Conservation (phyloP, 2,888 invertebrate species). For the Steinernema scapterisci region DNA sequence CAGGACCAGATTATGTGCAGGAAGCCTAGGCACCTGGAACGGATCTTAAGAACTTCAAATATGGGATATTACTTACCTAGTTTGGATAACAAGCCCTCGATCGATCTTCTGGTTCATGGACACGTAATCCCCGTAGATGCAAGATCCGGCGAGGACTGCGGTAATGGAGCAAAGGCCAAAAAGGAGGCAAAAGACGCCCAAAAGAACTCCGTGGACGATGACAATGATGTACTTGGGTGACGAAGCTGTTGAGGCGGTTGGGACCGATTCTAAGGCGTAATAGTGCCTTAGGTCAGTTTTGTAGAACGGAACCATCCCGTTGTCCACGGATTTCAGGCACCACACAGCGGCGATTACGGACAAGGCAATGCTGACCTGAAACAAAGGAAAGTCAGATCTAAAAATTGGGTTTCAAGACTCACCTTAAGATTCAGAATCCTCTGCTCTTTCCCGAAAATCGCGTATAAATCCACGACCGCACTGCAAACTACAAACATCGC, state of each 20-base stretch:
- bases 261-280: conserved; percentile 35
- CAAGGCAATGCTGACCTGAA: conserved; percentile 60
- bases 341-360: conserved; percentile 65
- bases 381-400: background rate
- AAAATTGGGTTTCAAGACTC: background rate
- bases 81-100: conserved; percentile 46
- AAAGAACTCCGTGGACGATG: conserved; percentile 61
- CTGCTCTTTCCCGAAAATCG: conserved; percentile 53
- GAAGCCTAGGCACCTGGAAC: conserved; percentile 45
- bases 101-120: conserved; percentile 48
- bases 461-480: conserved; percentile 60
- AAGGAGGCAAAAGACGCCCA: conserved; percentile 56
- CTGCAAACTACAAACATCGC: conserved; percentile 59
- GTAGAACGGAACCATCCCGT: conserved; percentile 63
- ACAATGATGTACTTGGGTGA: conserved; percentile 59
- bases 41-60: background rate
- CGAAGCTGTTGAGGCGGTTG: conserved; percentile 12
- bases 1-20: conserved; percentile 63
- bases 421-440: conserved; percentile 64
- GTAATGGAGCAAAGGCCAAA: conserved; percentile 58
- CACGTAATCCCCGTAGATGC: conserved; percentile 44
- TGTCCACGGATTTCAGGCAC: conserved; percentile 65
- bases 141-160: conserved; percentile 56
- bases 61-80: conserved; percentile 35
- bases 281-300: conserved; percentile 61